These are phyloP conservation scores for Vespertilio murinus DNA, from an alignment of 2,797 vertebrate genomes.

Conservation along the genomic window DNA sequence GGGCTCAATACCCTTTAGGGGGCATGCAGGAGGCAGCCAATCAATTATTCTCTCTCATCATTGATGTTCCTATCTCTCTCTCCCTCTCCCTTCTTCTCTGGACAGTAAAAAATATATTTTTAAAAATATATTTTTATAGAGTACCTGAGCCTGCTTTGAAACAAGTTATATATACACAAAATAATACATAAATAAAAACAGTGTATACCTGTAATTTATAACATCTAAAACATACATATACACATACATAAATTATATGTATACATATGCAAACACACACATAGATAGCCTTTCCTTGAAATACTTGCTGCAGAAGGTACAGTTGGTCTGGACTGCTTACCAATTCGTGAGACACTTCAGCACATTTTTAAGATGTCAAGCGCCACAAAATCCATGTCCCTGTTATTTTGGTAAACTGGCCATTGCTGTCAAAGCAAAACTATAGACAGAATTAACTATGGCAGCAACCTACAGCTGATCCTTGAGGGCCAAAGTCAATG, in stretches of 20 bases:
- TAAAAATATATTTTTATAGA: not conserved
- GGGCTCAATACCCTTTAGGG: not conserved
- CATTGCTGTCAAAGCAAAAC: not conserved
- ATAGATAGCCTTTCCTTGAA: not conserved
- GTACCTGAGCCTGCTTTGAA: not conserved
- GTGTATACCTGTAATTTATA: not conserved
- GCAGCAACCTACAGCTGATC: slow-evolving; percentile 11
- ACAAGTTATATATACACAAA: not conserved
- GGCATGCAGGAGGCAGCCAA: no score
- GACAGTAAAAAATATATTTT: no score
- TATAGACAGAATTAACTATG: not conserved
- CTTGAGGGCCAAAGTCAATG: slow-evolving; percentile 24
- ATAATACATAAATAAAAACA: not conserved
- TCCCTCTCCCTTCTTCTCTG: no score
- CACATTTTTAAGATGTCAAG: not conserved
- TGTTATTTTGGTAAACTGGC: slow-evolving; percentile 11
- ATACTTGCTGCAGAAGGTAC: not conserved
- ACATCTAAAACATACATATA: not conserved
- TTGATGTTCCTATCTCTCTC: no score
- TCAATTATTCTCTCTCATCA: no score
- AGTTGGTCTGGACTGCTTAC: not conserved
- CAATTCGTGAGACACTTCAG: not conserved
- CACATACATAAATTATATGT: not conserved
- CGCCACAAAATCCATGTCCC: slow-evolving; percentile 4
- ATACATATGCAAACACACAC: not conserved